Evolutionary conservation across 2,888 invertebrate species (phyloP), one percentile per base, ranked within the genome.

Genomic region (Cyclophora albipunctata): DNA sequence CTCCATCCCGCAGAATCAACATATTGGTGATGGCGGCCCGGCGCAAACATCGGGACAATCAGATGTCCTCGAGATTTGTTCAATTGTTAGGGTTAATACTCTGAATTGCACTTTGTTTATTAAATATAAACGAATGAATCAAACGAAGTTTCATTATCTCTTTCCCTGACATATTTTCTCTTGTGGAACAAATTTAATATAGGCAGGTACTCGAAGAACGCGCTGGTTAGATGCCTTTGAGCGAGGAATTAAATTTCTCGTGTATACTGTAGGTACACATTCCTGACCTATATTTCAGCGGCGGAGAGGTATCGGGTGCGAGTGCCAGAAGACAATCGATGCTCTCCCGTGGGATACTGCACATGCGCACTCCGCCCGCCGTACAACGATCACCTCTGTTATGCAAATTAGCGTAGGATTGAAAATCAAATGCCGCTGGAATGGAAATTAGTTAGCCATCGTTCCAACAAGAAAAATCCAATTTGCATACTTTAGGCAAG

Each of bases 61-160:
- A 71, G 69, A 75, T 71, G 81, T 83, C 81, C 78, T 75, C 69
- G 72, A 78, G 64, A 84, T 84, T 84, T 86, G 84, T 87, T 86
- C 85, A 87, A 87, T 86, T 85, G 84, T 86, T 87, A 87, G 81
- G 83, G 82, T 81, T 86, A 86, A 86, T 76, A 75, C 84, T 88
- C 88, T 89, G 89, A 87, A 89, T 88, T 89, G 89, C 88, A 88
- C 80, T 87, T 89, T 89, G 84, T 88, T 89, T 88, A 89, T 87
- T 87, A 87, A 89, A 89, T 89, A 89, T 89, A 88, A 89, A 89
- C 83, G 83, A 89, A 87, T 85, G 81, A 86, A 85, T 80, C 67
- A 69, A 69, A 50, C 45, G 59, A 60, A 71, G 66, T 81, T 77
- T 80, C 67, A 63, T 72, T 74, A 66, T 45, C 42, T 52, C n/a